Evolutionary conservation across 2,888 invertebrate genomes (phyloP).

Genomic region (Pristionchus maxplancki): DNA sequence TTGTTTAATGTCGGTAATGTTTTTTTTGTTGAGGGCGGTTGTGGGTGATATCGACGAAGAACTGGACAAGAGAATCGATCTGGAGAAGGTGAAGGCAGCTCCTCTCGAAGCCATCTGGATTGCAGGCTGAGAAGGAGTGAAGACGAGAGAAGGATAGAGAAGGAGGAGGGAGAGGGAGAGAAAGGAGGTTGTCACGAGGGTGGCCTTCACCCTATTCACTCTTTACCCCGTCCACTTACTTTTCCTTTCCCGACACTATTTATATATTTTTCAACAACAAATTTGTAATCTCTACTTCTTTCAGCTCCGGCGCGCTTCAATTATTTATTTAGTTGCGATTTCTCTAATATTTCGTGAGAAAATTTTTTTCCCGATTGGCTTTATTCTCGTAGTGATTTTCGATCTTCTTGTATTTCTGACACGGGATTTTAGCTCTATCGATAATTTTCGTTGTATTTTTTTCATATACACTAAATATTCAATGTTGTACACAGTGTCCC

Average conservation of each 20-base stretch:
- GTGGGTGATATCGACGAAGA: constrained; percentile 83
- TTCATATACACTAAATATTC: neutral
- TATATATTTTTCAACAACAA: neutral
- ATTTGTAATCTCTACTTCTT: neutral
- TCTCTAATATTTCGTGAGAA: neutral
- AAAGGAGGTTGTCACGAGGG: neutral
- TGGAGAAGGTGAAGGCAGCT: constrained; percentile 81
- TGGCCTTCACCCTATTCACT: constrained; percentile 16
- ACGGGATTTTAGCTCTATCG: neutral
- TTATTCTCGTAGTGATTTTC: neutral
- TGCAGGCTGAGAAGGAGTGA: constrained; percentile 55
- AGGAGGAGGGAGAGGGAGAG: neutral
- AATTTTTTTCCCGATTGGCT: neutral
- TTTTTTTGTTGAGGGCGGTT: constrained; percentile 81
- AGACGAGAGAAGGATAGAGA: neutral
- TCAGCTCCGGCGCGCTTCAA: neutral
- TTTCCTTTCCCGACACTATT: neutral
- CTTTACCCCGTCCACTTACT: neutral
- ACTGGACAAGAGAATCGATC: constrained; percentile 81
- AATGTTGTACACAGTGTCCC: neutral
- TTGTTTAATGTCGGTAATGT: too few relatives aligned
- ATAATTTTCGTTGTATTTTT: neutral
- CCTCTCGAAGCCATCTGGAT: constrained; percentile 80
- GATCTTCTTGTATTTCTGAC: neutral
- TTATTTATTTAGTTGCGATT: neutral